Base-by-base conservation (phyloP, 2,113 vertebrate species). In the Pseudorasbora parva region DNA sequence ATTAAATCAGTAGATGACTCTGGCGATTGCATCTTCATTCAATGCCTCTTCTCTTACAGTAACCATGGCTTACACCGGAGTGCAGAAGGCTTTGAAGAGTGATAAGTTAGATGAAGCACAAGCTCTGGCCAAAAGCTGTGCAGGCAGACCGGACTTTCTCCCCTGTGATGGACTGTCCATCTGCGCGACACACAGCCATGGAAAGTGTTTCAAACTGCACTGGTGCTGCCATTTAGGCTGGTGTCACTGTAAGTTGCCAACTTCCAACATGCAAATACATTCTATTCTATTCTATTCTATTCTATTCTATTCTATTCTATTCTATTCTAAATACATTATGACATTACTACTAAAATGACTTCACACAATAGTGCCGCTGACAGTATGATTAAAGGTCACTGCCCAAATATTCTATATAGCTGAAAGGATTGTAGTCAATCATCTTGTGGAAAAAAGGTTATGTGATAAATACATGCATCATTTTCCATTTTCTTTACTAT, bases 151-250 rank as follows among this genome's bases (percentile, higher is more conserved):
- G 85, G 97, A 99, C 95, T 99, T 99, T 93, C 95, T 99, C 90
- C 98, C 97, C 83, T 99, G 98, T 89, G 97, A 98, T 87, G 97
- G 97, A 88, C 96, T 98, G 85, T 98, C 97, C 91, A 96, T 97
- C 93, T 99, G 98, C 93, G 96, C 97, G 80, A 99, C 97, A 60
- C 98, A 99, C 94, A 99, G 97, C 93, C 98, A 99, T 82, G 98
- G 98, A 90, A 97, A 97, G 94, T 99, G 97, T 94, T 99, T 98
- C 95, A 97, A 97, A 91, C 97, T 98, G 90, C 98, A 99, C 94
- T 99, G 97, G 98, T 99, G 98, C 95, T 99, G 98, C 90, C 98
- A 98, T 93, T 93, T 99, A 88, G 98, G 98, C 89, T 99, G 98
- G 97, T 99, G 98, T 91, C 98, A 99, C 95, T 99, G 98, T 99